phyloP scores from a whole-genome alignment of 2,888 invertebrate genomes.

The Drosophila tanythrix region DNA sequence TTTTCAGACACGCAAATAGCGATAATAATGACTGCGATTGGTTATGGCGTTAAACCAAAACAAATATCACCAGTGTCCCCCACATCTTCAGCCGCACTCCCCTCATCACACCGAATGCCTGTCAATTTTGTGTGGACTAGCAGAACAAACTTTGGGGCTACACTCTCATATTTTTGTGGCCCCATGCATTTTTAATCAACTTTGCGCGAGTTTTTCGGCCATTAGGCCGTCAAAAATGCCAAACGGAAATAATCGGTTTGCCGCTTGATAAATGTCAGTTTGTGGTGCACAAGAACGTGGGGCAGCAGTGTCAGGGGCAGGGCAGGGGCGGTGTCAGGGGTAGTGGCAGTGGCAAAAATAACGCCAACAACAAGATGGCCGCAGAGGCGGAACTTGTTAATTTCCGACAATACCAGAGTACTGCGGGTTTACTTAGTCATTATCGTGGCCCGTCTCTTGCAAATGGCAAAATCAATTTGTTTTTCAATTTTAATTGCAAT shows the following conservation, averaged over 20 bases:
- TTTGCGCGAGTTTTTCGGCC: conserved; percentile 49
- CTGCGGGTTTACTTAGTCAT: conserved; percentile 58
- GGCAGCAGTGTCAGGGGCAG: not conserved
- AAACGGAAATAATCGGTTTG: conserved; percentile 45
- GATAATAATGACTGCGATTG: conserved; percentile 17
- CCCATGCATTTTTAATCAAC: conserved; percentile 70
- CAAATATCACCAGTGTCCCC: conserved; percentile 42
- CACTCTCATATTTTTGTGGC: conserved; percentile 20
- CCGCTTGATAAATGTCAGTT: conserved; percentile 62
- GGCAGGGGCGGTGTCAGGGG: too few species aligned
- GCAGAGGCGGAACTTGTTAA: conserved; percentile 46
- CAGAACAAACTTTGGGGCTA: conserved; percentile 28
- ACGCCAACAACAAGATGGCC: conserved; percentile 3
- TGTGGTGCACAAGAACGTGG: not conserved
- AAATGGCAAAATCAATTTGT: conserved; percentile 74
- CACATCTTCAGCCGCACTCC: not conserved
- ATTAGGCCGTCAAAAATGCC: conserved; percentile 64
- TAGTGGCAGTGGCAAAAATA: not conserved
- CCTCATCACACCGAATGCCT: not conserved
- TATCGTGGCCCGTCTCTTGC: conserved; percentile 45
- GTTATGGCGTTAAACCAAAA: conserved; percentile 54
- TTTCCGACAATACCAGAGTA: conserved; percentile 42
- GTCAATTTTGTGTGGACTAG: conserved; percentile 12
- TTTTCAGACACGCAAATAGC: conserved; percentile 47
- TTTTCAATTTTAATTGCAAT: conserved; percentile 70